Base-by-base conservation (phyloP, 2,888 invertebrate species). In the Lithophane socia region DNA sequence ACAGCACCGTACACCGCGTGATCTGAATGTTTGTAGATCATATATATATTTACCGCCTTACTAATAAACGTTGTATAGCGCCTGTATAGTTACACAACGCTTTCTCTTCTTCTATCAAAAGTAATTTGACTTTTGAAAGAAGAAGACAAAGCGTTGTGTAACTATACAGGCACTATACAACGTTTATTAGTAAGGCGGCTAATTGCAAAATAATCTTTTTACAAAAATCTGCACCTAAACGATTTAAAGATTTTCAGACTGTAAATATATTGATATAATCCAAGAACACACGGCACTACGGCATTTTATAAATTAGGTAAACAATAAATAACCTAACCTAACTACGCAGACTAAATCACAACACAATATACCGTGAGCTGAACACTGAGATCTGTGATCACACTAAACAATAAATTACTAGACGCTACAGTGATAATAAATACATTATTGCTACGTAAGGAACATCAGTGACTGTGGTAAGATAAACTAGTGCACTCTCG, bases 331-430 rank as follows among this genome's bases (percentile, higher is more conserved):
- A 77, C 37, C 42, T 2, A 21, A 37, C 4, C 10, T 58, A 29
- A 49, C 13, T 21, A 76, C 16, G 18, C 52, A 29, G 21, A 60
- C 52, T 63, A 61, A 52, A 54, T 56, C 66, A 82, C 61, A 66
- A 74, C 82, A 73, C 42, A 44, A 24, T 29, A 29, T 24, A 63
- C n/a, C 54, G 54, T 61, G 24, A 54, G 29, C 54, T 29, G 13
- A 61, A 66, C 49, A 58, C 58, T 78, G 78, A 24, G 52, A 75
- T 79, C 82, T 75, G 49, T 42, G 82, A 64, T 67, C 80, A 37
- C n/a, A 72, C 64, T 37, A 69, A 69, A 63, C n/a, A 79, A 84
- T 79, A 79, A 58, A 73, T 84, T 66, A 79, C 61, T 84, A 81
- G 12, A 66, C 3, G 18, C 84, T 78, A 83, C 24, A 12, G 58